Percentiles rank a stretch among this genome's conserved stretches.
phyloP scores from a whole-genome alignment of 2,113 vertebrate genomes.

The Danionella cerebrum region DNA sequence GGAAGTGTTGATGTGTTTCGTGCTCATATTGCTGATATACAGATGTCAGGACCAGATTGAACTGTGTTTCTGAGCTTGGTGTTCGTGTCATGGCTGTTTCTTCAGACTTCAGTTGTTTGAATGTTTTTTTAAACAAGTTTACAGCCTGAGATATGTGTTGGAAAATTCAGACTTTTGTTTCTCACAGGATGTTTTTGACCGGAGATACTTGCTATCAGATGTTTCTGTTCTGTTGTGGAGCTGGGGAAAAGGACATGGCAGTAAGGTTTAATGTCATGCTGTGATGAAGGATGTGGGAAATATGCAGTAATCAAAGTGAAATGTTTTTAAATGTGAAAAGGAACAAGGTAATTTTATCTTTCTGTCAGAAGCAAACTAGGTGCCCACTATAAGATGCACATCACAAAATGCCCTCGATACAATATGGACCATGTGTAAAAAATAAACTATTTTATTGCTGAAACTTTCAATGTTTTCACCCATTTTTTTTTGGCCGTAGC shows the following conservation, averaged over 20 bases:
- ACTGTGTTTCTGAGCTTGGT: not conserved
- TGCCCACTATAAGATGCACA: too few relatives aligned
- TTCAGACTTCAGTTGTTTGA: constrained; percentile 1
- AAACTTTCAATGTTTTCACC: too few relatives aligned
- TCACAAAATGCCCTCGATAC: not conserved
- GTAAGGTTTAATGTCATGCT: constrained; percentile 50
- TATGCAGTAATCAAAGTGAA: constrained; percentile 49
- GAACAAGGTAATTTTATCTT: constrained; percentile 46
- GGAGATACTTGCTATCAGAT: constrained; percentile 52
- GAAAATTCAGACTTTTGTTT: constrained; percentile 23
- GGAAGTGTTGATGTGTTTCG: constrained; percentile 2
- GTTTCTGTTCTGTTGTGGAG: constrained; percentile 50
- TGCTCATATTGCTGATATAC: not conserved
- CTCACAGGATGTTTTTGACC: constrained; percentile 28
- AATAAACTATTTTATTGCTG: too few relatives aligned
- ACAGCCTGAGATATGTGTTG: not conserved
- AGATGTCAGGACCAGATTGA: not conserved
- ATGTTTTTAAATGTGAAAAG: constrained; percentile 53
- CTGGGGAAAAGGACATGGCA: constrained; percentile 48
- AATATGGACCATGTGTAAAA: too few relatives aligned
- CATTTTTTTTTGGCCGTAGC: too few relatives aligned
- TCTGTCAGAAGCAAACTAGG: too few relatives aligned
- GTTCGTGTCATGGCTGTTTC: not conserved
- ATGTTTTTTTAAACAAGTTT: not conserved
- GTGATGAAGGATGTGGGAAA: constrained; percentile 47